Percentiles rank a stretch among this genome's conserved stretches.
Evolutionary conservation across 2,797 vertebrate genomes (phyloP).

Genomic region (Falco peregrinus): DNA sequence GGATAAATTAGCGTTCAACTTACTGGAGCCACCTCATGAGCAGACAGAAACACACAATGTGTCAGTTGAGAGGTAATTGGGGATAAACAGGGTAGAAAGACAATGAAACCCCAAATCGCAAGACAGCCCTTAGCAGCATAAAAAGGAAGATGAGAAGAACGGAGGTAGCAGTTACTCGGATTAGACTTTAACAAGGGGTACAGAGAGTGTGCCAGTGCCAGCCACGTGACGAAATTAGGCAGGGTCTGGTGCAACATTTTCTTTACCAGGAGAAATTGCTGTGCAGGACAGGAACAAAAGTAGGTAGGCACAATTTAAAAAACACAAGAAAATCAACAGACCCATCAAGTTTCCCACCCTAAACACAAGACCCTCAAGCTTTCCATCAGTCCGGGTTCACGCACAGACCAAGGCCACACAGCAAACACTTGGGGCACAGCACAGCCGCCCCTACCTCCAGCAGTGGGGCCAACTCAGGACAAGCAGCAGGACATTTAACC

Average conservation of each 20-base stretch:
- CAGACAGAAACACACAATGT: background rate
- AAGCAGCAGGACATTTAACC: background rate
- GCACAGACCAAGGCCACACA: background rate
- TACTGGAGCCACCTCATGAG: background rate
- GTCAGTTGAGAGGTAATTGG: background rate
- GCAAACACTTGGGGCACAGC: background rate
- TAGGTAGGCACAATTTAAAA: background rate
- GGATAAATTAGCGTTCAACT: background rate
- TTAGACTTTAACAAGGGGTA: background rate
- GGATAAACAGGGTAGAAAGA: background rate
- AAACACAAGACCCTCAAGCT: background rate
- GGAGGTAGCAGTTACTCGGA: background rate
- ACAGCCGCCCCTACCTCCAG: background rate
- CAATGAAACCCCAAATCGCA: background rate
- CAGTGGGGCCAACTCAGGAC: background rate
- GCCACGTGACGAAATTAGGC: background rate
- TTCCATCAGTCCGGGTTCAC: accelerated
- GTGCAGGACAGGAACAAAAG: background rate
- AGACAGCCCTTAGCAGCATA: background rate
- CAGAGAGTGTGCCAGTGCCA: background rate
- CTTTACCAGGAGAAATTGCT: background rate
- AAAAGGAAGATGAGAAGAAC: background rate
- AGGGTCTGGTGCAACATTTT: background rate
- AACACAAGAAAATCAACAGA: background rate
- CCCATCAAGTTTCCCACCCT: background rate